Evolutionary conservation across 2,888 invertebrate genomes (phyloP), one percentile per base, ranked within the genome.

Genomic region (Dolichopus griseipennis): DNA sequence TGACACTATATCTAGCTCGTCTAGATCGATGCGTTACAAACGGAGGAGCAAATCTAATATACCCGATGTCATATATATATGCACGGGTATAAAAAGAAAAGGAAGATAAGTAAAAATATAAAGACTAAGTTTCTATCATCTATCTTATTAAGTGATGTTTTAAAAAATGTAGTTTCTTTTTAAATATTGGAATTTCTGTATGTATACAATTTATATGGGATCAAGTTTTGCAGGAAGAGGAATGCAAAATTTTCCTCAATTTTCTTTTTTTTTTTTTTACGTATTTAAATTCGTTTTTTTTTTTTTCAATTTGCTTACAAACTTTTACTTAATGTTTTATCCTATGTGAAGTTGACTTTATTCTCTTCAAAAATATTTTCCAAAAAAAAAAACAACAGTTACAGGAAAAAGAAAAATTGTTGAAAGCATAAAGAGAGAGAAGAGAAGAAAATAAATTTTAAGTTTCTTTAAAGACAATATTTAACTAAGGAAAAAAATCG

Each of bases 111-210:
- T 1, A 41, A 41, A 27, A 41, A 15, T 12, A 27, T 27, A 15
- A 12, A 41, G 15, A 41, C 41, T 41, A 52, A 52, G 12, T 52
- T 52, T 15, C 52, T 52, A 52, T 52, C 52, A 52, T 52, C 18
- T 18, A 52, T 52, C 52, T 52, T 52, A 52, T 52, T 52, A 52
- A 52, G 52, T 52, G 52, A 52, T 52, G 52, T 52, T 52, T n/a
- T 52, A 12, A 6, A 52, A 18, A 52, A 52, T 34, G 12, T 52
- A 52, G 52, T 52, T 52, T 52, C 52, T 52, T 6, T 52, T 52
- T 52, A 18, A n/a, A 52, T n/a, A 12, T 18, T 52, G n/a, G 12
- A 52, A 52, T 52, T 52, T 52, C 1, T 37, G 37, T 9, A 37
- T 37, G 8, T 37, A 37, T 27, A 27, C 5, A 27, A 27, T 27